These are phyloP conservation scores for Crenuchus spilurus DNA, from an alignment of 2,797 vertebrate species.

Conservation along the genomic window DNA sequence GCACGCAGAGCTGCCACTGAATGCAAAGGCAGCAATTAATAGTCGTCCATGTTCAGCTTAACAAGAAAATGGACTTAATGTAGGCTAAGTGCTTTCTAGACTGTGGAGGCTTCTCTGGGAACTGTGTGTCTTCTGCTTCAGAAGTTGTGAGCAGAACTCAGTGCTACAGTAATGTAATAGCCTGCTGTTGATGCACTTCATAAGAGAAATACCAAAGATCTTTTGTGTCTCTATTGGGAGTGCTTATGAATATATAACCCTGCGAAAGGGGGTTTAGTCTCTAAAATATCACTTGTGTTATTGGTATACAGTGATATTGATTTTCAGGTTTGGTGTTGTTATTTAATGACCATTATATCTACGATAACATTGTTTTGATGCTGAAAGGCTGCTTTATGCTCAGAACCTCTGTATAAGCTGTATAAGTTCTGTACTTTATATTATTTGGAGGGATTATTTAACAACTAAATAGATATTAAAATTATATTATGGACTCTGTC, in stretches of 20 bases:
- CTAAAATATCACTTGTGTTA: not conserved
- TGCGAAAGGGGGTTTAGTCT: not conserved
- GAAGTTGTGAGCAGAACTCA: constrained; percentile 7
- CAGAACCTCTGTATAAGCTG: too few species aligned
- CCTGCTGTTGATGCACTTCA: constrained; percentile 8
- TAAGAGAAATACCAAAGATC: constrained; percentile 28
- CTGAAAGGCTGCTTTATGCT: too few species aligned
- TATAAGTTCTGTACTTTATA: too few species aligned
- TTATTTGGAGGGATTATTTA: too few species aligned
- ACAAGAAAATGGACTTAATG: constrained; percentile 52
- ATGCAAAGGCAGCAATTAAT: constrained; percentile 58
- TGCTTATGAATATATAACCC: not conserved
- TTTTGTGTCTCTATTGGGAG: constrained; percentile 3
- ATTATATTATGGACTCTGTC: too few species aligned
- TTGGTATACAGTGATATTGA: not conserved
- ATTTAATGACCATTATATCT: too few species aligned
- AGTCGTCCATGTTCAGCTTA: constrained; percentile 49
- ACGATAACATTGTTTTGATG: too few species aligned
- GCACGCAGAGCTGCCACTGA: constrained; percentile 38
- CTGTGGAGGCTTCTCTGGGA: constrained; percentile 19
- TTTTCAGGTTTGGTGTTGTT: too few species aligned
- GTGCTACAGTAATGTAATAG: constrained; percentile 10
- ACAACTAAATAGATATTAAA: too few species aligned
- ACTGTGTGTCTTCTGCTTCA: constrained; percentile 3
- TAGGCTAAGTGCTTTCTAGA: constrained; percentile 30